Conservation (phyloP, 2,797 vertebrate species). For the Micrastur ruficollis region DNA sequence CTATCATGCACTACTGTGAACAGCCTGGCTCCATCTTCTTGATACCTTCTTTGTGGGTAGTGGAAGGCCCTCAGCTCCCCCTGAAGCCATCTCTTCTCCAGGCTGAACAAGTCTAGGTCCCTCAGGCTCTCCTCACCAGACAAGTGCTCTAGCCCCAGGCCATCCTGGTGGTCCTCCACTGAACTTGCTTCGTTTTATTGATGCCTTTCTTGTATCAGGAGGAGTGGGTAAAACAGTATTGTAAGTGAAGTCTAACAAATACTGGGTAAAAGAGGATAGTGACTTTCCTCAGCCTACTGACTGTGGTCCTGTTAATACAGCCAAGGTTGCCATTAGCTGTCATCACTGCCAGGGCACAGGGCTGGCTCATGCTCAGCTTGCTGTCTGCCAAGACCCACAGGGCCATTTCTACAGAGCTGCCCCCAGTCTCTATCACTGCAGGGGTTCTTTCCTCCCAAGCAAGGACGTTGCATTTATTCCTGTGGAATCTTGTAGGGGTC, state of each 20-base stretch:
- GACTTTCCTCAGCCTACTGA: background rate
- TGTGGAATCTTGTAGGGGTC: background rate
- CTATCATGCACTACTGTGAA: background rate
- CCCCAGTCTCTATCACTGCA: background rate
- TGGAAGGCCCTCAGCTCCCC: background rate
- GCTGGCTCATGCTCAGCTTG: background rate
- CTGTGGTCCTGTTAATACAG: background rate
- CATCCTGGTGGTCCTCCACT: background rate
- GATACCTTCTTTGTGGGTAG: background rate
- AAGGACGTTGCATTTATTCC: background rate
- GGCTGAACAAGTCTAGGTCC: background rate
- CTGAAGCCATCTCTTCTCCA: background rate
- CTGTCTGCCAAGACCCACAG: no score
- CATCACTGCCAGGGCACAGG: background rate
- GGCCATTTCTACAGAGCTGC: background rate
- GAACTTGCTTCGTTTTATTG: background rate
- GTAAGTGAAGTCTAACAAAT: background rate
- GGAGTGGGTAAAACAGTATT: background rate
- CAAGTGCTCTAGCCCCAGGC: background rate
- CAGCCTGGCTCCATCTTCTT: background rate
- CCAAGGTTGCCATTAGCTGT: rapidly evolving
- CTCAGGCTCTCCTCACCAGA: background rate
- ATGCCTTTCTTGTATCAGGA: background rate
- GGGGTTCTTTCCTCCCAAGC: background rate
- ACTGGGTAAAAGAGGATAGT: background rate